These are phyloP conservation scores for Gallinago undulata DNA, from an alignment of 2,113 vertebrate genomes.

Conservation along the genomic window DNA sequence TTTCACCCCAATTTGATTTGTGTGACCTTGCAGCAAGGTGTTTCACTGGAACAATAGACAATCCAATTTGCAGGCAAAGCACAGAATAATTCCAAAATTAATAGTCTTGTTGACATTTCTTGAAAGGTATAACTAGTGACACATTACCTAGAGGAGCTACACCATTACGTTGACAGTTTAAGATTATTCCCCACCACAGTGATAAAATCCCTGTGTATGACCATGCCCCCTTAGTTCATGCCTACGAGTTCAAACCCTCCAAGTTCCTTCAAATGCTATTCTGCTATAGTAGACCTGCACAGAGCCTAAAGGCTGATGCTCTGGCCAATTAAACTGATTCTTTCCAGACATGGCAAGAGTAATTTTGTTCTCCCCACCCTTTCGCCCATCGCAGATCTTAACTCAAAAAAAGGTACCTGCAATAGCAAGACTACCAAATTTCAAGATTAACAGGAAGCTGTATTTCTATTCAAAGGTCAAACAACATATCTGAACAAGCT, in stretches of 20 bases:
- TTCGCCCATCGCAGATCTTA: neutral
- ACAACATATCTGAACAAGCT: neutral
- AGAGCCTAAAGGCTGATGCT: neutral
- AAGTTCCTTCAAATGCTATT: neutral
- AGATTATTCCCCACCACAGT: neutral
- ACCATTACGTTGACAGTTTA: neutral
- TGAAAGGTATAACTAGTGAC: neutral
- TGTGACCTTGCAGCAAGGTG: conserved; percentile 35
- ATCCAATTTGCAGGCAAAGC: neutral
- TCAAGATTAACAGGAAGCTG: neutral
- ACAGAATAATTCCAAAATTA: neutral
- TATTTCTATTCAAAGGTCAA: neutral
- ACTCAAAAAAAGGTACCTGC: neutral
- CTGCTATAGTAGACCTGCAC: neutral
- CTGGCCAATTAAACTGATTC: neutral
- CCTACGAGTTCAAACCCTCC: neutral
- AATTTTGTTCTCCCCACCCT: neutral
- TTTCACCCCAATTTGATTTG: conserved; percentile 8
- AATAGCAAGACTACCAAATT: neutral
- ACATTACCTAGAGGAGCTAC: neutral
- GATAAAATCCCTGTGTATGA: neutral
- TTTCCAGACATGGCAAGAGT: neutral
- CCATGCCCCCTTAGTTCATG: neutral
- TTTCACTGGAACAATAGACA: neutral
- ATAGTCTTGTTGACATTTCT: neutral